Conservation (phyloP, 2,113 vertebrate genomes). For the Grammomys surdaster region DNA sequence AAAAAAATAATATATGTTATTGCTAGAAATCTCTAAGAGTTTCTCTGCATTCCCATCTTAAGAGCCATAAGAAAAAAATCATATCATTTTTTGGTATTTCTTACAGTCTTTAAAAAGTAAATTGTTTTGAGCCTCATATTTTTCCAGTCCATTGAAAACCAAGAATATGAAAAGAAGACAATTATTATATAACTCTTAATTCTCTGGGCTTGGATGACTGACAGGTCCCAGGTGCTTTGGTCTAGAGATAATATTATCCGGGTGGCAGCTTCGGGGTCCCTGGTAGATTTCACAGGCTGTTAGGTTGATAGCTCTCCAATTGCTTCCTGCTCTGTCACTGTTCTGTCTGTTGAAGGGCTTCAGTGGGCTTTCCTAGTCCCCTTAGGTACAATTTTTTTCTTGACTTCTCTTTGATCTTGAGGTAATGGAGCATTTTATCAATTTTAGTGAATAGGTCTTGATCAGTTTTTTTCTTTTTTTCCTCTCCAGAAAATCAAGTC, state of each 20-base stretch:
- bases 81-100: conserved; percentile 59
- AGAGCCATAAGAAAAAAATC: conserved; percentile 54
- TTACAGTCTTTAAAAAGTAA: conserved; percentile 62
- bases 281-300: conserved; percentile 80
- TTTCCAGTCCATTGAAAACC: conserved; percentile 78
- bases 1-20: conserved; percentile 54
- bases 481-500: conserved; percentile 47
- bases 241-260: conserved; percentile 65
- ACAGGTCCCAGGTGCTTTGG: conserved; percentile 74
- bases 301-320: conserved; percentile 79
- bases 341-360: conserved; percentile 73
- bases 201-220: conserved; percentile 71
- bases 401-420: conserved; percentile 81
- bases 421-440: conserved; percentile 83
- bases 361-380: conserved; percentile 54
- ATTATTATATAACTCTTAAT: conserved; percentile 79
- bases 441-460: conserved; percentile 76
- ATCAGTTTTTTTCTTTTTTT: conserved; percentile 63
- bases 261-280: conserved; percentile 60
- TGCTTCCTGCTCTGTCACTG: conserved; percentile 79
- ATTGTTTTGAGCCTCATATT: conserved; percentile 72
- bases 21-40: conserved; percentile 36
- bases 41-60: conserved; percentile 65
- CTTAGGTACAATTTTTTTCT: conserved; percentile 79
- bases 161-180: conserved; percentile 65